Conservation (phyloP, 2,797 vertebrate species). For the Mycteria americana region DNA sequence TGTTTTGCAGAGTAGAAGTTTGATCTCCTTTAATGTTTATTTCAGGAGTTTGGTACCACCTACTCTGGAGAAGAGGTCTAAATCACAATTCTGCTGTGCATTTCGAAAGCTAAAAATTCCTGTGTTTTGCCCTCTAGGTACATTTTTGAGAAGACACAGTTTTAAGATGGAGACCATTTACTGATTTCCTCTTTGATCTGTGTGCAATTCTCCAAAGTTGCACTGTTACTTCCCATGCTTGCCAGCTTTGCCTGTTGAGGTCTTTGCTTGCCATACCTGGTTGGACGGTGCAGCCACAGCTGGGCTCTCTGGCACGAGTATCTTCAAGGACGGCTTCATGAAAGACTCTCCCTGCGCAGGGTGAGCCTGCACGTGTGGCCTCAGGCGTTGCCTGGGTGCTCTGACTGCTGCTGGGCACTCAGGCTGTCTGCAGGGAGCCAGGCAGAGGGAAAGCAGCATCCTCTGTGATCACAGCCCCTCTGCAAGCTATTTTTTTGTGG, state of each 20-base stretch:
- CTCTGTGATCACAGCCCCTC: background rate
- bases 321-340: background rate
- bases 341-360: rapidly evolving
- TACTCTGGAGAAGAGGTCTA: background rate
- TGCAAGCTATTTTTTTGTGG: background rate
- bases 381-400: background rate
- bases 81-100: background rate
- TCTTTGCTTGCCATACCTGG: background rate
- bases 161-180: background rate
- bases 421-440: background rate
- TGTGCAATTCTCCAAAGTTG: background rate
- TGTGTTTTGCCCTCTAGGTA: background rate
- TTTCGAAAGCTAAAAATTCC: background rate
- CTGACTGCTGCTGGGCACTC: background rate
- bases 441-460: background rate
- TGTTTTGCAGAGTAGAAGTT: background rate
- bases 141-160: background rate
- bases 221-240: background rate
- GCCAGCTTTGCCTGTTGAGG: background rate
- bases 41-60: background rate
- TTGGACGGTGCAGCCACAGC: background rate
- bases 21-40: background rate
- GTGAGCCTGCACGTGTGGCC: background rate
- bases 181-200: background rate
- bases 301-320: background rate